Base-by-base conservation (phyloP, 2,113 vertebrate genomes). In the Halichoeres trimaculatus region DNA sequence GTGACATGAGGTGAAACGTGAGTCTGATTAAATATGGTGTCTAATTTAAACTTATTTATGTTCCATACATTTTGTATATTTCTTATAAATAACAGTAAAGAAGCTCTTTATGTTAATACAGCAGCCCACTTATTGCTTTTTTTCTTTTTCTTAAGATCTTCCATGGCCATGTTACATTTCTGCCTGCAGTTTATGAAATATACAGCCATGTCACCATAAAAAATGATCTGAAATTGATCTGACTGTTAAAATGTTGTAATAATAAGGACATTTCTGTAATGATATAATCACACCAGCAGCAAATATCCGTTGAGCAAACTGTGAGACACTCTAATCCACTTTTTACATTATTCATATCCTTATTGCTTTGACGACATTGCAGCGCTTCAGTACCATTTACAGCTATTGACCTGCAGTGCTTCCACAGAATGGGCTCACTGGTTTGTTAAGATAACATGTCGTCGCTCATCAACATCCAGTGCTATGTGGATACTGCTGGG, bases 21-120 rank as follows among this genome's bases (percentile, higher is more conserved):
- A 80, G 78, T 65, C 67, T 80, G 65, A 61, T 84, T 78, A 67
- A 81, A 86, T 81, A 52, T 71, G 41, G 16, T 67, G 68, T 80
- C 38, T 72, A 34, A 56, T 75, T 71, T 76, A n/a, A 61, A 26
- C 40, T 56, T 68, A 36, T 61, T 69, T 69, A 69, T 56, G n/a
- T 62, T 50, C 23, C 68, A 65, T 60, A 40, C 1, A 13, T 70
- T 66, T 6, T 8, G 8, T 3, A 35, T 10, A 43, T 70, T 57
- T 61, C 17, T 54, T 40, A 35, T 35, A 53, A 54, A 8, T 56
- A 11, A 45, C 20, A 35, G 50, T 50, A 62, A 58, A 38, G 9
- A 53, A 35, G 6, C 13, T 47, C 40, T 8, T 61, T 59, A 61
- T 66, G 41, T 20, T 51, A 64, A 53, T 58, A 26, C 24, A 48